phyloP scores from a whole-genome alignment of 1,140 invertebrate genomes.

The Harpegnathos saltator region DNA sequence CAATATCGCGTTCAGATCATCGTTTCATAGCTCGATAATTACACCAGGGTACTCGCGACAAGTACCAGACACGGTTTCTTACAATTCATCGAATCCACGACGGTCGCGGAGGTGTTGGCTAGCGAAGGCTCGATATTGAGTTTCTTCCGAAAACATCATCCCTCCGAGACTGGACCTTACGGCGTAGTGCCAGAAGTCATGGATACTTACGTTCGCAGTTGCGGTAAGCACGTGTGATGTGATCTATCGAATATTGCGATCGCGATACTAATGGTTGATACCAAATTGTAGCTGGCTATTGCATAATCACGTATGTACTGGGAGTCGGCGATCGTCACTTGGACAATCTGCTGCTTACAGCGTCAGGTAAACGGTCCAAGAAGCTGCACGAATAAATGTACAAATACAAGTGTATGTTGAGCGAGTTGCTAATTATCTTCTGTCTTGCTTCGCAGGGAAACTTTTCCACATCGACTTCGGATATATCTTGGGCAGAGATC shows the following conservation, averaged over 20 bases:
- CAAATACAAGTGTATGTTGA: not conserved
- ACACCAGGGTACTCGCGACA: slow-evolving; percentile 92
- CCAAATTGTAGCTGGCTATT: slow-evolving; percentile 94
- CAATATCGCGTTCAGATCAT: not conserved
- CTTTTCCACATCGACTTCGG: slow-evolving; percentile 99
- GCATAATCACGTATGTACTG: slow-evolving; percentile 98
- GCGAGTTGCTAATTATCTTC: not conserved
- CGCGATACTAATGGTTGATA: slow-evolving; percentile 13
- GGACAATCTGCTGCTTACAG: slow-evolving; percentile 97
- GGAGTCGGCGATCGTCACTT: slow-evolving; percentile 99
- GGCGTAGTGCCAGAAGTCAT: slow-evolving; percentile 97
- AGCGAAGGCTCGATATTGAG: slow-evolving; percentile 95
- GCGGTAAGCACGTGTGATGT: slow-evolving; percentile 87
- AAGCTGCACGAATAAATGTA: too few species aligned
- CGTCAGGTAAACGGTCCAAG: slow-evolving; percentile 86
- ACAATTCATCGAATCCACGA: slow-evolving; percentile 97
- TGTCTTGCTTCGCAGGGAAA: slow-evolving; percentile 87
- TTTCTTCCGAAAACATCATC: slow-evolving; percentile 96
- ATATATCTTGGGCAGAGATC: slow-evolving; percentile 98
- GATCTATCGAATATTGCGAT: slow-evolving; percentile 16
- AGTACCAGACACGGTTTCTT: slow-evolving; percentile 98
- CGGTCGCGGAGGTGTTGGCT: slow-evolving; percentile 96
- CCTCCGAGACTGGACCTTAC: slow-evolving; percentile 94
- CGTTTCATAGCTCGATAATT: slow-evolving; percentile 70
- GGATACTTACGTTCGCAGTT: slow-evolving; percentile 99